Conservation (phyloP, 1,140 invertebrate species). For the Rhyzopertha dominica region DNA sequence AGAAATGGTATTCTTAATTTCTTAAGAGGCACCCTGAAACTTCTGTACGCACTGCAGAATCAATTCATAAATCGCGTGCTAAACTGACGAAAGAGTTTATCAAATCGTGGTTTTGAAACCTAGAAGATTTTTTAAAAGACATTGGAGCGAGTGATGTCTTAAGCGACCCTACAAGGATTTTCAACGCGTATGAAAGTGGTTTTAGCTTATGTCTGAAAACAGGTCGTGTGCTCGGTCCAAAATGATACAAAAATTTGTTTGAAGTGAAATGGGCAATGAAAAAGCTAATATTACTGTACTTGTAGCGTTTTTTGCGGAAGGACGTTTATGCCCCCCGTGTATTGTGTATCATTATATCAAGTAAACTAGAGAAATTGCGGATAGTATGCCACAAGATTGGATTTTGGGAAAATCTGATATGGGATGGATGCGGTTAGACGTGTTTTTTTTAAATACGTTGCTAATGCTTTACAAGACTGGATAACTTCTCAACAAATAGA, state of each 20-base stretch:
- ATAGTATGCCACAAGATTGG: constrained; percentile 36
- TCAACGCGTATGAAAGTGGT: too few relatives aligned
- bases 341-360: too few relatives aligned
- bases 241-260: too few relatives aligned
- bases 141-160: constrained; percentile 11
- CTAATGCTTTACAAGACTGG: constrained; percentile 38
- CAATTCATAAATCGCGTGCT: constrained; percentile 27
- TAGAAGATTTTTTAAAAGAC: constrained; percentile 20
- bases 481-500: constrained; percentile 37
- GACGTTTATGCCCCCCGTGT: constrained; percentile 19
- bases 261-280: too few relatives aligned
- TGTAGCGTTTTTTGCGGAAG: too few relatives aligned
- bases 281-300: too few relatives aligned
- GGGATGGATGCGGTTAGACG: constrained; percentile 41
- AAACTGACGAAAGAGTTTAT: constrained; percentile 32
- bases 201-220: too few relatives aligned
- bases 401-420: constrained; percentile 35
- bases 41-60: constrained; percentile 23
- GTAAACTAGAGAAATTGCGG: too few relatives aligned
- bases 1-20: constrained; percentile 30
- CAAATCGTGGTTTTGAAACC: constrained; percentile 30
- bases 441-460: constrained; percentile 43
- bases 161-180: too few relatives aligned
- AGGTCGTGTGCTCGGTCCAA: too few relatives aligned
- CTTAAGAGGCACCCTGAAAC: constrained; percentile 32